phyloP scores from a whole-genome alignment of 2,888 invertebrate species.

The Caradrina kadenii region DNA sequence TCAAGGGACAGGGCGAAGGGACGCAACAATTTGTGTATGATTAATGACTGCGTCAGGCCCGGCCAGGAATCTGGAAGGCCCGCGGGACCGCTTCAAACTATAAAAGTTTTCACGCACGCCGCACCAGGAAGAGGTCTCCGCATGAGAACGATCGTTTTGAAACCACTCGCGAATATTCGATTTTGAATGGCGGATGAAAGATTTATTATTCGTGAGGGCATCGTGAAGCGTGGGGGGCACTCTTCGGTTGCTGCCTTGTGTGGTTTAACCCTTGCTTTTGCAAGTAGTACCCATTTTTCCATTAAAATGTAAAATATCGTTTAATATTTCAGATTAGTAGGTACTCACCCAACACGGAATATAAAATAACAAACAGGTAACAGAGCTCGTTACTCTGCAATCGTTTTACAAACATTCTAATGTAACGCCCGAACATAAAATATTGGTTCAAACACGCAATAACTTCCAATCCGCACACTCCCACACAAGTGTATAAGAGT shows the following conservation, averaged over 20 bases:
- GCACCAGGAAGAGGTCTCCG: constrained; percentile 28
- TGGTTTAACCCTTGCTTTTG: neutral
- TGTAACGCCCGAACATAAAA: constrained; percentile 25
- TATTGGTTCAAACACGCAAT: constrained; percentile 30
- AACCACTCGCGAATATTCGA: constrained; percentile 44
- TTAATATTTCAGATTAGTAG: neutral
- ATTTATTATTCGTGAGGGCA: constrained; percentile 12
- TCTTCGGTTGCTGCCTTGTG: neutral
- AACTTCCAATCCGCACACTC: constrained; percentile 55
- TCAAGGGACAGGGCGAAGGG: constrained; percentile 67
- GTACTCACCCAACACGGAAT: neutral
- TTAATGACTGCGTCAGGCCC: constrained; percentile 56
- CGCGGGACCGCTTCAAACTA: constrained; percentile 78
- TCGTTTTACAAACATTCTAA: constrained; percentile 3
- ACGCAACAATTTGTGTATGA: constrained; percentile 69
- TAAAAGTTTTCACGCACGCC: constrained; percentile 66
- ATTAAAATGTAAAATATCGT: neutral
- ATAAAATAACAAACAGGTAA: neutral
- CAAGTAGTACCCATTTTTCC: neutral
- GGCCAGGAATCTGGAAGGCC: constrained; percentile 63
- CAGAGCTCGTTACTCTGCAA: neutral
- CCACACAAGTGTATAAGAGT: constrained; percentile 47
- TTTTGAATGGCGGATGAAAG: constrained; percentile 23
- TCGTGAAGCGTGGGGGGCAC: neutral
- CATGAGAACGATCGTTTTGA: constrained; percentile 17